phyloP scores from a whole-genome alignment of 2,888 invertebrate species.

The Hemaris fuciformis region DNA sequence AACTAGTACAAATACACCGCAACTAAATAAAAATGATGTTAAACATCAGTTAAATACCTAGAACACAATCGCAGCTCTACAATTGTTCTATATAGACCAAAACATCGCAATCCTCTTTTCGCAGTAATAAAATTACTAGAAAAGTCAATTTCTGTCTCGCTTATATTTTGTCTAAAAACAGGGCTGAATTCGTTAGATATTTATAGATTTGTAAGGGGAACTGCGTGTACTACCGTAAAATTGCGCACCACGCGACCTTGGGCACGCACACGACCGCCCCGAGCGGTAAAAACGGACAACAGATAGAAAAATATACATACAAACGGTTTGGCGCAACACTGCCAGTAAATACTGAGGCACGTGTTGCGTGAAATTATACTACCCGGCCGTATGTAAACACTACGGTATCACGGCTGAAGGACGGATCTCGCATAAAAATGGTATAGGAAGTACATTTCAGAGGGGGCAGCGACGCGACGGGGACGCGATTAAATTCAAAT shows the following conservation, averaged over 20 bases:
- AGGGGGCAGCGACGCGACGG: no score
- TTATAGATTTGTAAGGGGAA: neutral
- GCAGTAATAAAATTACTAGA: no score
- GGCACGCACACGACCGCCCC: neutral
- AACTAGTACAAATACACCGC: no score
- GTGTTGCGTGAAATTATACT: neutral
- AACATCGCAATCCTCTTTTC: neutral
- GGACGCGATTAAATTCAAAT: no score
- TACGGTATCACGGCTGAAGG: neutral
- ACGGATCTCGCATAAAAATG: no score
- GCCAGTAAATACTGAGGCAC: neutral
- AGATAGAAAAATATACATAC: constrained; percentile 1
- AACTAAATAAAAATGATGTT: no score
- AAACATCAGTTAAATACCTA: no score
- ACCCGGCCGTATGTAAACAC: neutral
- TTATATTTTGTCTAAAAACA: neutral
- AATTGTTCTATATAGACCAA: no score
- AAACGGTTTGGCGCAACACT: neutral
- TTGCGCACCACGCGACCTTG: neutral
- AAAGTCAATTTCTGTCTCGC: neutral
- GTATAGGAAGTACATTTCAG: no score
- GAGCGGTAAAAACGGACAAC: neutral
- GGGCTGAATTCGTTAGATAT: neutral
- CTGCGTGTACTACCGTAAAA: neutral
- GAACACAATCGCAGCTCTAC: no score